phyloP scores from a whole-genome alignment of 2,797 vertebrate species.

The Channa striata region DNA sequence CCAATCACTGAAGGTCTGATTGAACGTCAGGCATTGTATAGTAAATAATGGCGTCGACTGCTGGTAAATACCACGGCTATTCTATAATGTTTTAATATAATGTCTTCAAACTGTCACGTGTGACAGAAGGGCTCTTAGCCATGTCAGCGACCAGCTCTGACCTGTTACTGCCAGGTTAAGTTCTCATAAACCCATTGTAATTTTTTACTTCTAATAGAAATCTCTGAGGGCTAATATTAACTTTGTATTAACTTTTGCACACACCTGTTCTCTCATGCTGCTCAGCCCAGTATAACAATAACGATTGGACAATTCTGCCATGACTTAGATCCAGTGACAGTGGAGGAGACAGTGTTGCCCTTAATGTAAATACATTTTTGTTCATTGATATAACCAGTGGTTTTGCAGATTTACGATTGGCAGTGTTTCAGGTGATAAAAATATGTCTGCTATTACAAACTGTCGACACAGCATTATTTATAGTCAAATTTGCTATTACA shows the following conservation, averaged over 20 bases:
- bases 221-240: constrained; percentile 6
- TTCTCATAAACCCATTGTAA: neutral
- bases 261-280: neutral
- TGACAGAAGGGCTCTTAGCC: neutral
- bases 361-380: too few relatives aligned
- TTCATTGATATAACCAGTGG: too few relatives aligned
- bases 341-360: neutral
- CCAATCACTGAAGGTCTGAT: constrained; percentile 70
- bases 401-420: too few relatives aligned
- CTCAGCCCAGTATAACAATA: neutral
- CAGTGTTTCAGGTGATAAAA: too few relatives aligned
- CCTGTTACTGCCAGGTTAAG: neutral
- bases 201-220: neutral
- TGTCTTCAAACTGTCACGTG: constrained; percentile 26
- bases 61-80: constrained; percentile 44
- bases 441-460: too few relatives aligned
- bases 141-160: neutral
- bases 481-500: too few relatives aligned
- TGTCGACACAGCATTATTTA: too few relatives aligned
- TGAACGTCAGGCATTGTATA: constrained; percentile 60
- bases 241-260: neutral
- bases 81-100: constrained; percentile 26
- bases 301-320: too few relatives aligned
- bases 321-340: neutral
- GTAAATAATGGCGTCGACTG: constrained; percentile 57